Percentiles rank a stretch among this genome's conserved stretches.
Conservation (phyloP, 1,140 invertebrate genomes). For the Apis laboriosa region DNA sequence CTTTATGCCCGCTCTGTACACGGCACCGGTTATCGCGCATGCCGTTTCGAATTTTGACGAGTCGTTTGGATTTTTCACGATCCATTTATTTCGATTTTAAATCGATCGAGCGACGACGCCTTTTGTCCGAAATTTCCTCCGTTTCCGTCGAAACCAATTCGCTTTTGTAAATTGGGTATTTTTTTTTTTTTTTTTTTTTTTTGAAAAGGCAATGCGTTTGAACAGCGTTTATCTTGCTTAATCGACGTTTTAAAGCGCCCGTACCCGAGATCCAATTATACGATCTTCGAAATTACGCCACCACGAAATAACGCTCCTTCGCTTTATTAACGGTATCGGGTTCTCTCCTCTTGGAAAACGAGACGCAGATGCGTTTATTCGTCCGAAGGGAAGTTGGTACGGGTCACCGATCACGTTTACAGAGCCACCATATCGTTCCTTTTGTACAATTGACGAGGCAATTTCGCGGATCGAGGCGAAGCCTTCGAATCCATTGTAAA, state of each 20-base stretch:
- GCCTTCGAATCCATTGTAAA: background rate
- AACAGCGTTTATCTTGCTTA: constrained; percentile 40
- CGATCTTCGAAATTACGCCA: background rate
- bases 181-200: background rate
- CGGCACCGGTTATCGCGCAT: constrained; percentile 1
- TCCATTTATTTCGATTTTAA: too few relatives aligned
- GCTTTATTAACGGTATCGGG: background rate
- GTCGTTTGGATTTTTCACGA: background rate
- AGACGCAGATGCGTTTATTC: background rate
- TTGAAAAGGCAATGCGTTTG: background rate
- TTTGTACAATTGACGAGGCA: constrained; percentile 59
- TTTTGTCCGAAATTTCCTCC: background rate
- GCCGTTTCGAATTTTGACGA: constrained; percentile 28
- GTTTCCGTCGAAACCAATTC: background rate
- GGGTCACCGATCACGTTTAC: constrained; percentile 14
- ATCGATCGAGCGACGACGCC: too few relatives aligned
- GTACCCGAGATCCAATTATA: constrained; percentile 28
- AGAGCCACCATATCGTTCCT: constrained; percentile 30
- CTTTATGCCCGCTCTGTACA: background rate
- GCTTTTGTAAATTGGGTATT: background rate
- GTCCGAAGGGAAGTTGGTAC: background rate
- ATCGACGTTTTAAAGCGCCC: constrained; percentile 28
- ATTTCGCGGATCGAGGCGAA: constrained; percentile 31
- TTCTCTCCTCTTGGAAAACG: background rate
- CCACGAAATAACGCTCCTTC: background rate